Percentiles rank a stretch among this genome's conserved stretches.
Evolutionary conservation across 2,888 invertebrate genomes (phyloP).

Genomic region (Pachycephus smyrnensis): DNA sequence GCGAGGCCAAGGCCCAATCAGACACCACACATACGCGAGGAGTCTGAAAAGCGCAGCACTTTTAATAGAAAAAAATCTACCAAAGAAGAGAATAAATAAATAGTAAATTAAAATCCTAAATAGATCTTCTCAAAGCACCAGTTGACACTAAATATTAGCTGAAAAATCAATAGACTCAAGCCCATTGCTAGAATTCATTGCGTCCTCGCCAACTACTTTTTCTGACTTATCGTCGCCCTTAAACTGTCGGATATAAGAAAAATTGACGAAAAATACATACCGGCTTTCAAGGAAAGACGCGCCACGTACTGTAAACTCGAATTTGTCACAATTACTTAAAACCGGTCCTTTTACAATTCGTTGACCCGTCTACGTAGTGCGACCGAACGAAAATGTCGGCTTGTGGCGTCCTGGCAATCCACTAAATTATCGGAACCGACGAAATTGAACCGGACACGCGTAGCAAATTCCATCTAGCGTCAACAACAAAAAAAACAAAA

Average conservation of each 20-base stretch:
- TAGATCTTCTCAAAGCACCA: not conserved
- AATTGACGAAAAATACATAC: not conserved
- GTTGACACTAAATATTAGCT: not conserved
- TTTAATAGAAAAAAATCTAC: not conserved
- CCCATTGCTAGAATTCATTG: not conserved
- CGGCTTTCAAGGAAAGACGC: not conserved
- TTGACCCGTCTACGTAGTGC: constrained; percentile 28
- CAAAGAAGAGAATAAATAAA: not conserved
- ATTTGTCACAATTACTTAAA: not conserved
- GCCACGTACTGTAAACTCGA: not conserved
- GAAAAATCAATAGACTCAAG: not conserved
- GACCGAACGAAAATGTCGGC: constrained; percentile 38
- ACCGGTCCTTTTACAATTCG: not conserved
- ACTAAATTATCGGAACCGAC: not conserved
- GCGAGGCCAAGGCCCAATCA: not conserved
- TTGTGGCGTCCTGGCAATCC: constrained; percentile 30
- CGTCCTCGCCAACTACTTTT: not conserved
- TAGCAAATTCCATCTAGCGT: not conserved
- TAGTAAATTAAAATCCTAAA: not conserved
- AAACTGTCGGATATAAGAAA: not conserved
- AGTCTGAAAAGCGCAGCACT: not conserved
- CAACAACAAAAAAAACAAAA: not conserved
- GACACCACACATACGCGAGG: not conserved
- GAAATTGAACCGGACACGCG: not conserved
- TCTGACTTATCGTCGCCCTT: not conserved